Conservation (phyloP, 1,140 invertebrate species). For the Bombus confusus region DNA sequence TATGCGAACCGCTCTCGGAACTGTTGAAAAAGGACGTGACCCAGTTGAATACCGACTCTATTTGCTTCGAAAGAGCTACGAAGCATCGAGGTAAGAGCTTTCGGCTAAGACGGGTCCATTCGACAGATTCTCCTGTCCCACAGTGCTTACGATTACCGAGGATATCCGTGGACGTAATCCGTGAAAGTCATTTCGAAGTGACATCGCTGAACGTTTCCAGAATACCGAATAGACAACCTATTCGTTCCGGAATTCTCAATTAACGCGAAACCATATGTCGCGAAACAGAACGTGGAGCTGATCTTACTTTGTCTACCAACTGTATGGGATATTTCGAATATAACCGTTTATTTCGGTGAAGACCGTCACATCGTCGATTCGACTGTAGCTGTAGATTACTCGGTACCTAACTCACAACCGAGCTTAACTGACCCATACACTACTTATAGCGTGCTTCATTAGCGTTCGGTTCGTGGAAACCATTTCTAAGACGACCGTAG, state of each 20-base stretch:
- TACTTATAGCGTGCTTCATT: constrained; percentile 24
- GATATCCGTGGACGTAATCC: constrained; percentile 7
- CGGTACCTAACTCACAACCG: constrained; percentile 16
- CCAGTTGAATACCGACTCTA: constrained; percentile 37
- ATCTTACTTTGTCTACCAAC: too few relatives aligned
- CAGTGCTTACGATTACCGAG: constrained; percentile 43
- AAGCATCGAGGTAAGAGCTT: constrained; percentile 28
- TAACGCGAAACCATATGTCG: not conserved
- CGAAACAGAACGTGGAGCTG: too few relatives aligned
- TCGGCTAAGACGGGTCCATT: not conserved
- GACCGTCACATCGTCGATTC: constrained; percentile 6
- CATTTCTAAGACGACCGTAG: constrained; percentile 10
- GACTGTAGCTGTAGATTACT: not conserved
- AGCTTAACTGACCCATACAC: constrained; percentile 8
- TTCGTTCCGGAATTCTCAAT: not conserved
- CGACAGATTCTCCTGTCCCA: constrained; percentile 17
- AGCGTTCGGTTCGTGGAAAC: constrained; percentile 9
- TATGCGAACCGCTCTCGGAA: constrained; percentile 14
- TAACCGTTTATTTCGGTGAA: constrained; percentile 20
- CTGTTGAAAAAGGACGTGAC: constrained; percentile 41
- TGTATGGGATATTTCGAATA: not conserved
- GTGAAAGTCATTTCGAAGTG: too few relatives aligned
- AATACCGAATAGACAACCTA: not conserved
- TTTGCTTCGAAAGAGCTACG: constrained; percentile 11
- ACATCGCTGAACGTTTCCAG: not conserved